Evolutionary conservation across 2,113 vertebrate genomes (phyloP).

Genomic region (Catharus minimus): DNA sequence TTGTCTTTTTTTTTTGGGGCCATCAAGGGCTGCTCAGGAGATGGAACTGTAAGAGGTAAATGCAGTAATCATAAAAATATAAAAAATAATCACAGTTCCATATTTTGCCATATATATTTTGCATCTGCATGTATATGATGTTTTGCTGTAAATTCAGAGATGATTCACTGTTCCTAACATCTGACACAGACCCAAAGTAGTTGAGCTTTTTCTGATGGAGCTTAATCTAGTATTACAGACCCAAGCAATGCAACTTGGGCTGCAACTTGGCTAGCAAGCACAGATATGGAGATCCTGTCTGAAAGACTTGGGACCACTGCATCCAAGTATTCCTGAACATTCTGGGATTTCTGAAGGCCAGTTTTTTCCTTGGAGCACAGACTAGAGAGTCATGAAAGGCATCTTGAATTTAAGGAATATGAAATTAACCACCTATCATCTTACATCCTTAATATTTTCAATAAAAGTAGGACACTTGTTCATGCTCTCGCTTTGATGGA

Average conservation of each 20-base stretch:
- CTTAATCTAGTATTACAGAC: not conserved
- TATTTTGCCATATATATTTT: not conserved
- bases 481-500: not conserved
- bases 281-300: not conserved
- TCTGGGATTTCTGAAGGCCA: not conserved
- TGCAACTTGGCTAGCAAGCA: not conserved
- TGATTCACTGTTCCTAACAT: not conserved
- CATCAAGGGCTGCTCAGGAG: not conserved
- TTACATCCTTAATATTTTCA: not conserved
- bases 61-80: not conserved
- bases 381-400: not conserved
- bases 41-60: not conserved
- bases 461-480: not conserved
- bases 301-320: not conserved
- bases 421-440: not conserved
- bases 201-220: not conserved
- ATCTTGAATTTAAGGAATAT: not conserved
- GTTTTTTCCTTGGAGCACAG: not conserved
- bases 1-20: not conserved
- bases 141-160: not conserved
- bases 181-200: not conserved
- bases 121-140: not conserved
- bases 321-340: not conserved
- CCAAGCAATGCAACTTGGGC: not conserved
- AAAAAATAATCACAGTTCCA: slow-evolving; percentile 7